Percentiles rank a stretch among this genome's conserved stretches.
Conservation (phyloP, 2,113 vertebrate genomes). For the Sitta europaea region DNA sequence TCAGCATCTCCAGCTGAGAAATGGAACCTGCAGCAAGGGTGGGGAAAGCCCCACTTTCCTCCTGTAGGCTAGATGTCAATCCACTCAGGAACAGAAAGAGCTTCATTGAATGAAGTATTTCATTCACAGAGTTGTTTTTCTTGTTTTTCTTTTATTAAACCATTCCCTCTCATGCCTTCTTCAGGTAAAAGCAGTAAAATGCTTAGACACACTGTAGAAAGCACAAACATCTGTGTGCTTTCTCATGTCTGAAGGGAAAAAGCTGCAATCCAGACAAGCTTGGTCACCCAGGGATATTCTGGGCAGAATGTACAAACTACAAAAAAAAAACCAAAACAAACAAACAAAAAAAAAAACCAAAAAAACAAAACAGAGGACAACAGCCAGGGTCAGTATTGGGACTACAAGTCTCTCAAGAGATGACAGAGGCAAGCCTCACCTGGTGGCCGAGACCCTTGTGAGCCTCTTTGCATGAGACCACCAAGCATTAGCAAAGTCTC, state of each 20-base stretch:
- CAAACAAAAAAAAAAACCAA: neutral
- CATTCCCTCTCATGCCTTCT: neutral
- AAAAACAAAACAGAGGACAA: neutral
- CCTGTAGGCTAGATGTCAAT: neutral
- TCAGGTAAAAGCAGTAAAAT: neutral
- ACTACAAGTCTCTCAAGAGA: neutral
- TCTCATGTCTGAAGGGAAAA: neutral
- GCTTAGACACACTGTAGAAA: neutral
- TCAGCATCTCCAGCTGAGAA: neutral
- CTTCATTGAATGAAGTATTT: neutral
- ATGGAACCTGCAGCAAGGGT: fast-evolving
- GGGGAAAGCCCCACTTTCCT: neutral
- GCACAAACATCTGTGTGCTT: neutral
- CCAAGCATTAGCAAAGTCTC: neutral
- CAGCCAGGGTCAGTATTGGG: neutral
- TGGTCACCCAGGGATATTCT: neutral
- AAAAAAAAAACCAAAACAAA: neutral
- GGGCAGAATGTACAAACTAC: neutral
- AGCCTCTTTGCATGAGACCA: neutral
- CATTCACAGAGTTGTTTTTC: neutral
- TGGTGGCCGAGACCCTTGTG: fast-evolving
- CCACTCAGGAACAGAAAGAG: fast-evolving
- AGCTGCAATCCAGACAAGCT: neutral
- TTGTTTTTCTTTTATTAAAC: neutral
- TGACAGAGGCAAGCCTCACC: neutral